Percentiles rank a stretch among this genome's conserved stretches.
phyloP scores from a whole-genome alignment of 2,888 invertebrate species.

The Troilus luridus region DNA sequence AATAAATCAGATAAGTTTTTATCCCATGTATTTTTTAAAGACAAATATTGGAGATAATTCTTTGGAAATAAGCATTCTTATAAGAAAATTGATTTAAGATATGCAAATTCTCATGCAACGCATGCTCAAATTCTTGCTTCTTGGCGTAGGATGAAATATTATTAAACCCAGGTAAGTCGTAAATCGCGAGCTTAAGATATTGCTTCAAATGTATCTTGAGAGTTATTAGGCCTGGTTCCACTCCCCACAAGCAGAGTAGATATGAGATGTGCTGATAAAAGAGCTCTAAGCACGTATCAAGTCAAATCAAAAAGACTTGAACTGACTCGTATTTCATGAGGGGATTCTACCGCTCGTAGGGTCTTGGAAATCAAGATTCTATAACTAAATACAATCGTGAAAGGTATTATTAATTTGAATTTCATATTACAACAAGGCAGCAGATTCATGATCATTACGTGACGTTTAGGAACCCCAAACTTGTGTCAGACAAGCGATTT shows the following conservation, averaged over 20 bases:
- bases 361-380: background rate
- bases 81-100: too few species aligned
- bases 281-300: background rate
- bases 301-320: background rate
- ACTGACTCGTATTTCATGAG: background rate
- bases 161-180: background rate
- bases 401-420: background rate
- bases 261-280: background rate
- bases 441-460: background rate
- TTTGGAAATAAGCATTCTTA: too few species aligned
- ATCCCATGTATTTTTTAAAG: too few species aligned
- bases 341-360: background rate
- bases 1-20: too few species aligned
- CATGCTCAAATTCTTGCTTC: background rate
- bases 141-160: background rate
- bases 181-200: background rate
- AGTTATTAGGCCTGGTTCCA: background rate
- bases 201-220: background rate
- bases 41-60: too few species aligned
- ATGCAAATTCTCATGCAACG: background rate
- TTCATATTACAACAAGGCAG: background rate
- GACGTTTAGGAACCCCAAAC: background rate
- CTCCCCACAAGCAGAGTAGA: background rate
- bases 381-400: background rate
- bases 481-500: background rate